Conservation (phyloP, 2,888 invertebrate genomes). For the Chrysodeixis includens region DNA sequence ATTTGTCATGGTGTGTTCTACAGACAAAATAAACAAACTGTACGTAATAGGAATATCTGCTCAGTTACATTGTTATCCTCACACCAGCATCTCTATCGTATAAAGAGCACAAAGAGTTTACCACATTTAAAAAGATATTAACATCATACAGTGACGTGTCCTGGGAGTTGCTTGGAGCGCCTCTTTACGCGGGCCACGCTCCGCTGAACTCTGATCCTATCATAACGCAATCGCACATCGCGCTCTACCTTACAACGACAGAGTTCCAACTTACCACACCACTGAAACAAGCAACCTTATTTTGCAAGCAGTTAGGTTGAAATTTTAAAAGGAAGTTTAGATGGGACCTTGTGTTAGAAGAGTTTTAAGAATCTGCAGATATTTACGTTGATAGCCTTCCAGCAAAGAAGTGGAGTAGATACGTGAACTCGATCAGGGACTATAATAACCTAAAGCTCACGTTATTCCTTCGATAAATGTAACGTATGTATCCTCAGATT, state of each 20-base stretch:
- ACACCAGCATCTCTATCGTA: neutral
- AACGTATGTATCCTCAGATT: constrained; percentile 64
- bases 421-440: constrained; percentile 85
- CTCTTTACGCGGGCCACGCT: constrained; percentile 77
- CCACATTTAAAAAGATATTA: constrained; percentile 80
- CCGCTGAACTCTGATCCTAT: constrained; percentile 86
- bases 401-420: constrained; percentile 85
- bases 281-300: constrained; percentile 67
- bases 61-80: neutral
- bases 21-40: neutral
- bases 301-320: constrained; percentile 31
- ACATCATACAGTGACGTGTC: constrained; percentile 77
- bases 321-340: constrained; percentile 8
- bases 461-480: constrained; percentile 76
- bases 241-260: constrained; percentile 63
- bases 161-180: constrained; percentile 69
- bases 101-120: constrained; percentile 64
- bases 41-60: neutral
- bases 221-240: constrained; percentile 88
- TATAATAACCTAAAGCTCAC: constrained; percentile 80
- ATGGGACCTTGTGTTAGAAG: constrained; percentile 66
- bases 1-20: no score
- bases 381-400: constrained; percentile 87
- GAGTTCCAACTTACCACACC: constrained; percentile 58
- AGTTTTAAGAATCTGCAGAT: constrained; percentile 79